phyloP scores from a whole-genome alignment of 2,797 vertebrate genomes.

The Tragopan temminckii region DNA sequence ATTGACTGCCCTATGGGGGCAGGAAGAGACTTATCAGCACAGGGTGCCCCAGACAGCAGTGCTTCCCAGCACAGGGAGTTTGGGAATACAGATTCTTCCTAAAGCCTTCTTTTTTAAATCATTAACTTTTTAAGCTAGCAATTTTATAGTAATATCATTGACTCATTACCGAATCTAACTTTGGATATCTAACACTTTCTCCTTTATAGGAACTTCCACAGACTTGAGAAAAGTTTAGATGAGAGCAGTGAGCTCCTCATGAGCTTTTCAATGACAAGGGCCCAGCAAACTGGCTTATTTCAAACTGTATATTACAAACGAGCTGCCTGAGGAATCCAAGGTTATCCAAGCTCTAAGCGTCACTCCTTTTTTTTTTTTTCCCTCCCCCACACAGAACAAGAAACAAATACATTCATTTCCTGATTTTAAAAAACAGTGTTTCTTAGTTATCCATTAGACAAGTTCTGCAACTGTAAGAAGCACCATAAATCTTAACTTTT shows the following conservation, averaged over 20 bases:
- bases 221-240: neutral
- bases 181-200: neutral
- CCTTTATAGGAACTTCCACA: neutral
- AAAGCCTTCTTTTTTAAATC: neutral
- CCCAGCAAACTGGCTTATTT: neutral
- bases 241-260: neutral
- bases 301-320: neutral
- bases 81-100: neutral
- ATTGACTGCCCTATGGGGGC: neutral
- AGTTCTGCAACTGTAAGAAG: neutral
- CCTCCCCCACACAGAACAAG: neutral
- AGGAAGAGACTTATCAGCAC: neutral
- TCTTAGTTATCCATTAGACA: neutral
- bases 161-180: neutral
- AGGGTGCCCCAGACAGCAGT: rapidly evolving
- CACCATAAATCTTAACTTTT: neutral
- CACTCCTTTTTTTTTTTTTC: neutral
- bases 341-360: neutral
- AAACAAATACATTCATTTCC: neutral
- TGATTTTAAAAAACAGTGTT: neutral
- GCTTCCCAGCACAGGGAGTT: neutral
- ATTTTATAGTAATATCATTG: neutral
- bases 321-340: neutral
- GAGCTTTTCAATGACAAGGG: neutral
- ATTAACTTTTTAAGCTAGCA: neutral